These are phyloP conservation scores for Macrosiphum euphorbiae DNA, from an alignment of 2,888 invertebrate genomes.

Conservation along the genomic window DNA sequence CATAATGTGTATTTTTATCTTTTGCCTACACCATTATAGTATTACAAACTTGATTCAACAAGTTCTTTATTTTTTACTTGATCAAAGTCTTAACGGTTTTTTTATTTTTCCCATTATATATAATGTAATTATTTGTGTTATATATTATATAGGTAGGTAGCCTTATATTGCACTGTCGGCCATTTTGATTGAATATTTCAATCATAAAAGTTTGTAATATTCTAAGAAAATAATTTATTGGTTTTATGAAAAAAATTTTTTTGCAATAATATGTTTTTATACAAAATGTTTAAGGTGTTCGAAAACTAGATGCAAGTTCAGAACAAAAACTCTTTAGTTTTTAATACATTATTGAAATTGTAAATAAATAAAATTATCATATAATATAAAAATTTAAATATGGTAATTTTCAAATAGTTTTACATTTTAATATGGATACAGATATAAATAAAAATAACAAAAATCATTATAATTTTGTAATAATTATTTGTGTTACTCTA, in stretches of 20 bases:
- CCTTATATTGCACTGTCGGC: neutral
- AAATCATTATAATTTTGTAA: neutral
- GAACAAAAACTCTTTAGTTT: neutral
- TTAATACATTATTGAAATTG: too few species aligned
- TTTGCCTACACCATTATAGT: neutral
- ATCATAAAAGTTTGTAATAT: neutral
- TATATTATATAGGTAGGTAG: too few species aligned
- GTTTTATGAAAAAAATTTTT: neutral
- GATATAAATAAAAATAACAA: neutral
- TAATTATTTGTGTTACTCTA: neutral
- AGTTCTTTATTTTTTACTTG: neutral
- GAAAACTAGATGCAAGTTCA: neutral
- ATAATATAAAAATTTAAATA: neutral
- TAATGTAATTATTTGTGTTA: neutral
- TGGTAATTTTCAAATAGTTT: neutral
- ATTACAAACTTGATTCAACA: neutral
- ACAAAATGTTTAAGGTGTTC: neutral
- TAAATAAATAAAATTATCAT: too few species aligned
- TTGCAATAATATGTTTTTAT: neutral
- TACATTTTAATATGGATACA: neutral
- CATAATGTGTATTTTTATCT: conserved; percentile 35
- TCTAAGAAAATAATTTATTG: neutral
- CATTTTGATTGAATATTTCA: neutral
- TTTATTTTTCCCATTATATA: neutral
- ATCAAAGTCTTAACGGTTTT: neutral